Evolutionary conservation across 2,888 invertebrate genomes (phyloP), one percentile per base, ranked within the genome.

Genomic region (Mesorhabditis sp.): DNA sequence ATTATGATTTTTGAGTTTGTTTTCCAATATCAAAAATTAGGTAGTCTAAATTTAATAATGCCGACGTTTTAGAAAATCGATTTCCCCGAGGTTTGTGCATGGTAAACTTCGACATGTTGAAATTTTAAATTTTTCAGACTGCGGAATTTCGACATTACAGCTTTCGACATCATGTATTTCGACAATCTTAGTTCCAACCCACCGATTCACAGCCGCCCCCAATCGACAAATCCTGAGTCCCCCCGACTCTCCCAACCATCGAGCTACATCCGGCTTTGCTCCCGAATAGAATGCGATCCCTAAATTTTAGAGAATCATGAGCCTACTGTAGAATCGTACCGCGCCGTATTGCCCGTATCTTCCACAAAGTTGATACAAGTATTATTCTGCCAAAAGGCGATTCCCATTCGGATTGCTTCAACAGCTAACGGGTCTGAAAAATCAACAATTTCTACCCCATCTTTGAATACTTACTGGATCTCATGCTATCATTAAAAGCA

Each of bases 61-160:
- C 28, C 28, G 28, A 28, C 28, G 2, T 28, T 28, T 28, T 28
- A 28, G 28, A 28, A 28, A 28, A 28, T 28, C 28, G 28, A 28
- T 28, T 28, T 28, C 28, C 28, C 28, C 28, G 28, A 28, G 0
- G 79, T 75, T 45, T 84, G 83, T n/a, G 75, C 76, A 70, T 84
- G 84, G 75, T 79, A 84, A 70, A 84, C 74, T 5, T 82, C 80
- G n/a, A 84, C 69, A 4, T 82, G 77, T 70, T 84, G 84, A 28
- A 28, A 28, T 28, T 28, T 28, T 28, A 28, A 28, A 28, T 2
- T 28, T 28, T 28, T 28, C 28, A 28, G 28, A 28, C 28, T 28
- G 1, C 28, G 28, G 2, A 28, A 28, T 28, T 28, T 28, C 28
- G 28, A 28, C 28, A 28, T 28, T 28, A 1, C 28, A 28, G 28